Base-by-base conservation (phyloP, 2,888 invertebrate species). In the Fragum sueziense region DNA sequence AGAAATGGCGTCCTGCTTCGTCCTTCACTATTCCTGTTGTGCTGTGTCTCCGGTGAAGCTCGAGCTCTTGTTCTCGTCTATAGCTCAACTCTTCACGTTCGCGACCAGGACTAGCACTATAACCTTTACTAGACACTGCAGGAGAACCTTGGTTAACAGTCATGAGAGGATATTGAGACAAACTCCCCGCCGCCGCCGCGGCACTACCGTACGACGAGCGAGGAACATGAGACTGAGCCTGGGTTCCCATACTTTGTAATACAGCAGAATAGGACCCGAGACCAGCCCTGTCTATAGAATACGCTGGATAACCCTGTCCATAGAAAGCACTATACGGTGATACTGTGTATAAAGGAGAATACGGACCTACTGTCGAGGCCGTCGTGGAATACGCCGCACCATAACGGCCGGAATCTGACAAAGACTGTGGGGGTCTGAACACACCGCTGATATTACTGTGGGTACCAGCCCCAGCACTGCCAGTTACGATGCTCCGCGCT, bases 171-270 rank as follows among this genome's bases (percentile, higher is more conserved):
- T 85, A 87, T 76, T 87, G 88, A 47, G 84, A 73, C 68, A 86
- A 25, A 14, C 77, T 70, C 14, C 68, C 67, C 22, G 84, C 62
- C 33, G 77, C 76, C 25, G 65, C 51, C 37, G 70, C 74, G 29
- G 76, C 78, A 65, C 70, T 47, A 34, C 75, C 71, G 62, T 79
- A 86, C 9, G 86, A 81, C 52, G 86, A 79, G 62, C 86, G 87
- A 72, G 89, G 88, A 78, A 90, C 85, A 37, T 88, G 89, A 17
- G 90, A 86, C 77, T 89, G 90, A 34, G 85, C 85, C 62, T 90
- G 91, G 47, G 89, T 91, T 33, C 91, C 91, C 89, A 91, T 91
- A 76, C 89, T 90, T 76, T 91, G 91, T 74, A 91, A 86, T 37
- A 91, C 90, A 37, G 90, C 91, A 1, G 91, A 91, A 76, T 91